Percentiles rank a stretch among this genome's conserved stretches.
phyloP scores from a whole-genome alignment of 2,888 invertebrate species.

The Rotaria socialis region DNA sequence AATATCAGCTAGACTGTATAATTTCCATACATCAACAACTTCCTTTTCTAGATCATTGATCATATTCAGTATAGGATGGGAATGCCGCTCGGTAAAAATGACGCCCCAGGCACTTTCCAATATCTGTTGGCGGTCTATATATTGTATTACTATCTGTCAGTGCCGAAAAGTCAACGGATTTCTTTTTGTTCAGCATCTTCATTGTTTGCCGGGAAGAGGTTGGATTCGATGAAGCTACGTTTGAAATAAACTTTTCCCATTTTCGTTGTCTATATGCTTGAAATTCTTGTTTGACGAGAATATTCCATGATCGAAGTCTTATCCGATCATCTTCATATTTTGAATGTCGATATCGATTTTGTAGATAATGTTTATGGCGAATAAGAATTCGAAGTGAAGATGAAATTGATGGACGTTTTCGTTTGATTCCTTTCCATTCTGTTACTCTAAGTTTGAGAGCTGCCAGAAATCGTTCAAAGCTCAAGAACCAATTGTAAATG shows the following conservation, averaged over 20 bases:
- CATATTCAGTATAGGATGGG: neutral
- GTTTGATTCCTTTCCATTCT: neutral
- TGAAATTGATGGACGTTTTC: neutral
- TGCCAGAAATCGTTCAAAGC: neutral
- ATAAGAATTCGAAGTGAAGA: neutral
- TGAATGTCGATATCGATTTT: neutral
- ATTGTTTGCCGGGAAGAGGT: neutral
- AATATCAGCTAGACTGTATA: neutral
- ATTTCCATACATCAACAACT: neutral
- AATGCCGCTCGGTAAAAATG: neutral
- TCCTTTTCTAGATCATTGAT: neutral
- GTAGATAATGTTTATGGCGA: neutral
- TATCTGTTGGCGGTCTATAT: neutral
- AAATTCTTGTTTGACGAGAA: neutral
- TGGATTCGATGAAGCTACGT: neutral
- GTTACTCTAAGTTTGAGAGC: constrained; percentile 21
- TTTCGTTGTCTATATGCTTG: neutral
- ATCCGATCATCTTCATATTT: neutral
- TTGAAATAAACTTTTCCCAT: neutral
- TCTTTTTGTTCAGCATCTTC: neutral
- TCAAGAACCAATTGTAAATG: neutral
- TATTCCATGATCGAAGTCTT: neutral
- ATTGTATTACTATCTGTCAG: neutral
- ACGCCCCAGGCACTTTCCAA: neutral
- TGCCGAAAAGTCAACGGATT: neutral